Percentiles rank a stretch among this genome's conserved stretches.
phyloP scores from a whole-genome alignment of 2,113 vertebrate species.

The Prietella phreatophila region DNA sequence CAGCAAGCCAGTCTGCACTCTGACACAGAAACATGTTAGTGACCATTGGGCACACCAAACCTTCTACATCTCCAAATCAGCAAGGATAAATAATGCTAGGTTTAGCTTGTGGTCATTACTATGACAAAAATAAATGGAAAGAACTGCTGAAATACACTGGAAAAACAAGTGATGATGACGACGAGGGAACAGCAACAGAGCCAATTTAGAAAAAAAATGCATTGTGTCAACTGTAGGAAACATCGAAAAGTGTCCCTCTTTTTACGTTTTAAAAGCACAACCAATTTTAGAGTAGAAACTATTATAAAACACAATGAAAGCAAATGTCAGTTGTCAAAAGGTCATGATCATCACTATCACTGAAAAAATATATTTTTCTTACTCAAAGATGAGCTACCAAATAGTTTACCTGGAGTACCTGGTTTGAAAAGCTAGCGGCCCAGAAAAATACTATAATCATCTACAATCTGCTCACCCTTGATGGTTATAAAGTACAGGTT shows the following conservation, averaged over 20 bases:
- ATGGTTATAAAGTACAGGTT: background rate
- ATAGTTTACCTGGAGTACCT: background rate
- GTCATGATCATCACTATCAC: background rate
- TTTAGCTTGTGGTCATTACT: slow-evolving; percentile 2
- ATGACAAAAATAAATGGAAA: background rate
- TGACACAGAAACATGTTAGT: background rate
- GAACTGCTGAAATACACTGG: background rate
- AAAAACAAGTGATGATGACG: background rate
- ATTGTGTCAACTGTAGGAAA: background rate
- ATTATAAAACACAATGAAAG: background rate
- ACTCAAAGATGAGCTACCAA: background rate
- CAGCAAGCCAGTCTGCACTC: background rate
- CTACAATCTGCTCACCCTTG: background rate
- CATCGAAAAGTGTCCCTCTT: no score
- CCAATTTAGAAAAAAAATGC: slow-evolving; percentile 1
- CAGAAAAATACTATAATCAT: background rate
- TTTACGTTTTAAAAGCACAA: background rate
- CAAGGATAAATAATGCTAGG: background rate
- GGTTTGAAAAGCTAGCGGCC: background rate
- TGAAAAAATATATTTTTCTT: background rate
- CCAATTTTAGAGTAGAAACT: background rate
- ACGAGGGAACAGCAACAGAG: background rate
- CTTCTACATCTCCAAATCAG: background rate
- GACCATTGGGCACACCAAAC: background rate
- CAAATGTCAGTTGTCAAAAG: background rate